Percentiles rank a stretch among this genome's conserved stretches.
These are phyloP conservation scores for Deilephila porcellus DNA, from an alignment of 2,888 invertebrate genomes.

Conservation along the genomic window DNA sequence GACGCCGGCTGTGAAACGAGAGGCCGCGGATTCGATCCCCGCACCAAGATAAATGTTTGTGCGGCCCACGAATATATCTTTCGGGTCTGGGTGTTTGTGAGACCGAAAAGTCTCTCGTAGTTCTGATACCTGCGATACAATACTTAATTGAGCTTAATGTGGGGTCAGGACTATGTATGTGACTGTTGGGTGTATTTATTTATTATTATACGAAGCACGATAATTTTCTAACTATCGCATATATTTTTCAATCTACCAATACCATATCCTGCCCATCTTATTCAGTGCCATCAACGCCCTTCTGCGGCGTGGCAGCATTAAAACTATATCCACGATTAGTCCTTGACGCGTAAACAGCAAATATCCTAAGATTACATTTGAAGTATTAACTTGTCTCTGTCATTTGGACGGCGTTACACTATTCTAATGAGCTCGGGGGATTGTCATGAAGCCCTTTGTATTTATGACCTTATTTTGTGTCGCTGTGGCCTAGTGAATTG, in stretches of 20 bases:
- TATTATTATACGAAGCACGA: too few species aligned
- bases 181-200: too few species aligned
- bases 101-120: too few species aligned
- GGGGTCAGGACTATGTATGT: too few species aligned
- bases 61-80: too few species aligned
- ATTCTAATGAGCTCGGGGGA: slow-evolving; percentile 20
- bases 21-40: too few species aligned
- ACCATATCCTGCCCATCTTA: slow-evolving; percentile 43
- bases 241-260: slow-evolving; percentile 11
- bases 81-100: too few species aligned
- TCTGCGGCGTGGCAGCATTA: slow-evolving; percentile 64
- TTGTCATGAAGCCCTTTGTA: slow-evolving; percentile 1
- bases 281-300: slow-evolving; percentile 35
- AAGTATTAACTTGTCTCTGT: slow-evolving; percentile 66
- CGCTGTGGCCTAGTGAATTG: neutral
- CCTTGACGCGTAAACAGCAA: slow-evolving; percentile 45
- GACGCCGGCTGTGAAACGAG: too few species aligned
- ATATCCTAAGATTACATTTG: slow-evolving; percentile 69
- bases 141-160: too few species aligned
- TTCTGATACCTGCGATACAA: too few species aligned
- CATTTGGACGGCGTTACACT: slow-evolving; percentile 34
- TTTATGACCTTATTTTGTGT: slow-evolving; percentile 10
- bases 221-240: too few species aligned
- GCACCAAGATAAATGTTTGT: too few species aligned
- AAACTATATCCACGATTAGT: slow-evolving; percentile 70